These are phyloP conservation scores for Tholera decimalis DNA, from an alignment of 2,888 invertebrate species.

Conservation along the genomic window DNA sequence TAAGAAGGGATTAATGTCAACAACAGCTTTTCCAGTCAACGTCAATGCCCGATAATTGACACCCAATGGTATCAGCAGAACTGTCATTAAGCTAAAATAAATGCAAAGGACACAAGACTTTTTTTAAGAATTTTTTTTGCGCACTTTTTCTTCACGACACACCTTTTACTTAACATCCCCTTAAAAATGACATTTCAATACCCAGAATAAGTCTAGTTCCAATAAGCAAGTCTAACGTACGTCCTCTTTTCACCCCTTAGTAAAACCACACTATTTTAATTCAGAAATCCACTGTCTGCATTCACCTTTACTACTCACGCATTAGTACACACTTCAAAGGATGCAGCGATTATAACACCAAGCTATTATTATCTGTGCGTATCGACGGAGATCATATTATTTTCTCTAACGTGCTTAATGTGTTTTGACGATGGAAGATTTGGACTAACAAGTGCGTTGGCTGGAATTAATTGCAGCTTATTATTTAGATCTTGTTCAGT, in stretches of 20 bases:
- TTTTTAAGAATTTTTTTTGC: no score
- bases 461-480: conserved; percentile 39
- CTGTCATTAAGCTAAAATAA: no score
- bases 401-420: conserved; percentile 62
- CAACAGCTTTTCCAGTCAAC: no score
- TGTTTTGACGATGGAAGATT: conserved; percentile 43
- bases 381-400: conserved; percentile 65
- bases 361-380: conserved; percentile 62
- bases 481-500: conserved; percentile 43
- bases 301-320: conserved; percentile 36
- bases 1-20: no score
- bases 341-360: conserved; percentile 58
- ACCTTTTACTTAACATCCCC: no score
- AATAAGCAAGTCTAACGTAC: not conserved
- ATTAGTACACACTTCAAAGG: conserved; percentile 50
- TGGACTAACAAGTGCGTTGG: conserved; percentile 38
- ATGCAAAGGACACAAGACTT: no score
- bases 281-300: conserved; percentile 13
- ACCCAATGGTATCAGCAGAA: no score
- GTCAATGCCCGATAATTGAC: no score
- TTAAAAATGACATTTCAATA: no score
- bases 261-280: not conserved
- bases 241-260: not conserved
- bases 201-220: no score
- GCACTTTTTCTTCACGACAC: no score